Base-by-base conservation (phyloP, 2,888 invertebrate genomes). In the Dryobotodes eremita region DNA sequence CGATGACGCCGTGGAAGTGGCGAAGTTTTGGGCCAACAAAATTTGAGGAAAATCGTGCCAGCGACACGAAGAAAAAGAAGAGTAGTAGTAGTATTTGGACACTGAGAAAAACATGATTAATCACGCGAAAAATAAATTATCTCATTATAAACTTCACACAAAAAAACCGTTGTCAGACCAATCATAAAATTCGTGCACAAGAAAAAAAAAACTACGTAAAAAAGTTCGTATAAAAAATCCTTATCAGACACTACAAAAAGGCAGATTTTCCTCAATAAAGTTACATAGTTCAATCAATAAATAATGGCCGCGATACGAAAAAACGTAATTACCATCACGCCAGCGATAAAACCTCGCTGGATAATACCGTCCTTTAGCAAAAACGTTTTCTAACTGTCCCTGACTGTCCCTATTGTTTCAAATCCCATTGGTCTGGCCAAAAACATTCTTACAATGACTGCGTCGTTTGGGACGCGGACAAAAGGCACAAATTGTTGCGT, bases 391-490 rank as follows among this genome's bases (percentile, higher is more conserved):
- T 31, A 53, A 61, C 76, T 55, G 68, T 55, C 23, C 46, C 10
- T 10, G 48, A 57, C 55, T 59, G 36, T 70, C 71, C 53, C 82
- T 62, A 86, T 89, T 89, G 89, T 89, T 88, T 88, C 62, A 84
- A 82, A 82, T 66, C 77, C 86, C 80, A 68, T 75, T 68, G 77
- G 81, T 75, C 53, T 57, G 59, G 59, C 86, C 85, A 78, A 88
- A 90, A 91, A 90, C 89, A 90, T 89, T 88, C 89, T 87, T 86
- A 88, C 89, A 89, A 86, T 87, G 87, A 85, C 87, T 84, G 82
- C 86, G 87, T 86, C 87, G 83, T 82, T 84, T 83, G 84, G 86
- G 80, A 86, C 71, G 74, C 78, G 77, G 82, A 89, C 90, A 91
- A 90, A 90, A 88, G 87, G 85, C 84, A 74, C 84, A 89, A 91